These are phyloP conservation scores for Ophion ventricosus DNA, from an alignment of 2,888 invertebrate species.

Conservation along the genomic window DNA sequence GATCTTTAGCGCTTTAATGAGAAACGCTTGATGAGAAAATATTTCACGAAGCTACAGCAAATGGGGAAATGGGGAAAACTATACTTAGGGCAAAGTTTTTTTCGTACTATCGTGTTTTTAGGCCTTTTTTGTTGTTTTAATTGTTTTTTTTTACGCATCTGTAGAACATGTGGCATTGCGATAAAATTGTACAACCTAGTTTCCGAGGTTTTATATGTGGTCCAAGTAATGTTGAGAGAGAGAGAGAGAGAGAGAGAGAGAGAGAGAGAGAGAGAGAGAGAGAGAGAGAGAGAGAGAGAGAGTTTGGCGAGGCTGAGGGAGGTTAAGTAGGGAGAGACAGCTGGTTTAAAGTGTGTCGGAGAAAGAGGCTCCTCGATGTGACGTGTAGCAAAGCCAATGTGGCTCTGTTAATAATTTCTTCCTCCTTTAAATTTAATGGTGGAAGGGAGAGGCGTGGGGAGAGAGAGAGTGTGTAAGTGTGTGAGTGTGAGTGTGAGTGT, in stretches of 20 bases:
- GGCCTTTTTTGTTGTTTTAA: no score
- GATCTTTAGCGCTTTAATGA: no score
- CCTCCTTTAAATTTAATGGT: constrained; percentile 15
- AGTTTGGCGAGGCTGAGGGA: not conserved
- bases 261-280: no score
- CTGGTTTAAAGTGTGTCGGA: constrained; percentile 62
- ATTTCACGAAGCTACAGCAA: not conserved
- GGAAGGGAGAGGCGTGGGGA: constrained; percentile 67
- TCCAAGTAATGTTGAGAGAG: no score
- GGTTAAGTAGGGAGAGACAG: constrained; percentile 35
- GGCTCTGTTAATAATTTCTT: constrained; percentile 24
- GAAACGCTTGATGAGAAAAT: no score
- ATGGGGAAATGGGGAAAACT: no score
- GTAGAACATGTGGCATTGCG: constrained; percentile 5
- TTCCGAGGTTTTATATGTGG: constrained; percentile 52
- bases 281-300: no score
- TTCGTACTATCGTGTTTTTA: not conserved
- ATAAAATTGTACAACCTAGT: constrained; percentile 69
- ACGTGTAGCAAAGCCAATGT: constrained; percentile 41
- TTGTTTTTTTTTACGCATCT: not conserved
- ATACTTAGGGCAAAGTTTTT: no score
- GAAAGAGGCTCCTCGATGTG: constrained; percentile 58
- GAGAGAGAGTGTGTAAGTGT: no score
- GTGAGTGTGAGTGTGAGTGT: no score
- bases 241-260: no score